These are phyloP conservation scores for Cecidostiba fungosa DNA, from an alignment of 2,888 invertebrate species.

Conservation along the genomic window DNA sequence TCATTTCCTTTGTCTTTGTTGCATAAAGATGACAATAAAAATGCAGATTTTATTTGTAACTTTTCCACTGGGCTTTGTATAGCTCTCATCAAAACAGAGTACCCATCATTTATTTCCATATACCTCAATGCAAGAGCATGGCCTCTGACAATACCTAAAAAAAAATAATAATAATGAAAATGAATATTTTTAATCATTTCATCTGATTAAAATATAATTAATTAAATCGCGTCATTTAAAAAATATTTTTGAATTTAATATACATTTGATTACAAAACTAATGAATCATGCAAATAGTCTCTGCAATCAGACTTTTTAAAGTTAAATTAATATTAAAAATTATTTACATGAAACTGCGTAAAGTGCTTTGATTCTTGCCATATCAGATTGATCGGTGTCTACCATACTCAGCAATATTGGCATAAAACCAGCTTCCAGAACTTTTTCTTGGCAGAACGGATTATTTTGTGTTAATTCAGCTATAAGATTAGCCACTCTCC, in stretches of 20 bases:
- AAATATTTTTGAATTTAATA: background rate
- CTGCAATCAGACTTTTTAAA: background rate
- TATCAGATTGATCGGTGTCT: conserved; percentile 82
- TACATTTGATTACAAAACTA: background rate
- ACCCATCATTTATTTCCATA: conserved; percentile 86
- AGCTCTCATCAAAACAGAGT: conserved; percentile 83
- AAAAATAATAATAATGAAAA: background rate
- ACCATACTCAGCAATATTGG: conserved; percentile 84
- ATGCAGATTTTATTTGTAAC: conserved; percentile 87
- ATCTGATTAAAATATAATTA: background rate
- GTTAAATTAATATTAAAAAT: background rate
- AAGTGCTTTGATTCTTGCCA: conserved; percentile 86
- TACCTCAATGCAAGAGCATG: conserved; percentile 83
- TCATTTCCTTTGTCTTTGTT: conserved; percentile 71
- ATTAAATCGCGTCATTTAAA: background rate
- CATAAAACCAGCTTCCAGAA: conserved; percentile 86
- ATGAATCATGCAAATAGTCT: conserved; percentile 16
- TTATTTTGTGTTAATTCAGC: conserved; percentile 94
- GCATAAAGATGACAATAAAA: conserved; percentile 85
- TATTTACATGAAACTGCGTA: conserved; percentile 90
- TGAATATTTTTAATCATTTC: background rate
- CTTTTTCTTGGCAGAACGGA: conserved; percentile 88
- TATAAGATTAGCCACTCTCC: conserved; percentile 85
- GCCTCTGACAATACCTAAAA: conserved; percentile 85
- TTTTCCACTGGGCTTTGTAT: conserved; percentile 83